A percentile compares a stretch with the other conserved stretches of the same genome.
Evolutionary conservation across 2,113 vertebrate genomes (phyloP).

Genomic region (Oreochromis aureus): DNA sequence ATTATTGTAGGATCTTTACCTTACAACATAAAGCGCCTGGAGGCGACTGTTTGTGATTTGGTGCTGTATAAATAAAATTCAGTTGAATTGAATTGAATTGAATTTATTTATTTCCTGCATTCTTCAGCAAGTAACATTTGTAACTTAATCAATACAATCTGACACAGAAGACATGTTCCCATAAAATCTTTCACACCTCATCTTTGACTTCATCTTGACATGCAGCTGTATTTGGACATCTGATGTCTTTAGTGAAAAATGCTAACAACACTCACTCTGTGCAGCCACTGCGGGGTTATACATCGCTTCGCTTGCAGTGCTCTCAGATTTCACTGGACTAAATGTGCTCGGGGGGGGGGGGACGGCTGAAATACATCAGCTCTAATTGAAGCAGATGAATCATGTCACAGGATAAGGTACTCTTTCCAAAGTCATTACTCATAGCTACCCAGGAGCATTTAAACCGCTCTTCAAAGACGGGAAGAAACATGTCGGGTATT

Average conservation of each 20-base stretch:
- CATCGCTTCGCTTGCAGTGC: conserved; percentile 16
- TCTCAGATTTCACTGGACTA: not conserved
- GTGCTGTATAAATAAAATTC: not conserved
- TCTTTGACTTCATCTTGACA: not conserved
- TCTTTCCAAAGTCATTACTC: conserved; percentile 10
- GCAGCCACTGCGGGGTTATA: not conserved
- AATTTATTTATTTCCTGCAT: accelerated
- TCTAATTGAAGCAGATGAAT: conserved; percentile 23
- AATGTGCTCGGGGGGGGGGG: not conserved
- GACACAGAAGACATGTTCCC: not conserved
- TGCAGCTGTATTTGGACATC: not conserved
- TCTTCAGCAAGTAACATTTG: not conserved
- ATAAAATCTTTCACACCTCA: not conserved
- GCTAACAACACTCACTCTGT: not conserved
- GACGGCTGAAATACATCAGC: not conserved
- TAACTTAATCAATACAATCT: not conserved
- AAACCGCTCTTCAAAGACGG: not conserved
- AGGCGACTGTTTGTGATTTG: not conserved
- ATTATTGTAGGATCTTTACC: not conserved
- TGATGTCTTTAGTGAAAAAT: not conserved
- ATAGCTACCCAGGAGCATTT: conserved; percentile 8
- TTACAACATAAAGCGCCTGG: not conserved
- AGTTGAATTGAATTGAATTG: not conserved
- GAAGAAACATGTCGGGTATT: not conserved
- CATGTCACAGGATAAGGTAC: not conserved